Evolutionary conservation across 2,797 vertebrate genomes (phyloP).

Genomic region (Amphiprion clarkii): DNA sequence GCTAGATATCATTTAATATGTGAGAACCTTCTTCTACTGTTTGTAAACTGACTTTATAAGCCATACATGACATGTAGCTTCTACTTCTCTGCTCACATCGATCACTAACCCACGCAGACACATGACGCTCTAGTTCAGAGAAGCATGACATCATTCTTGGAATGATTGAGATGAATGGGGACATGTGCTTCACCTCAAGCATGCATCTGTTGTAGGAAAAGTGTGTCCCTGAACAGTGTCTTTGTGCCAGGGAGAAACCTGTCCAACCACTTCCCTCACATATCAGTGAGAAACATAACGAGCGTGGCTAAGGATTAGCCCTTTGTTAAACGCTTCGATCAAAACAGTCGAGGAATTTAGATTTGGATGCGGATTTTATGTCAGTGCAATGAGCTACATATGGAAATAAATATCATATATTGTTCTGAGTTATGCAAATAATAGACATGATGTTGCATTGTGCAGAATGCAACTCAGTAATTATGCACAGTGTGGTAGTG

Average conservation of each 20-base stretch:
- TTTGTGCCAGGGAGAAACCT: slow-evolving; percentile 56
- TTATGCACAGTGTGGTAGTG: slow-evolving; percentile 8
- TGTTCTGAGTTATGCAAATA: slow-evolving; percentile 9
- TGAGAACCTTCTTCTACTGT: neutral
- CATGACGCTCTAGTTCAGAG: slow-evolving; percentile 16
- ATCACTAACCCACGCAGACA: neutral
- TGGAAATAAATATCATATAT: neutral
- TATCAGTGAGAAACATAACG: slow-evolving; percentile 44
- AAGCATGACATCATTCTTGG: slow-evolving; percentile 39
- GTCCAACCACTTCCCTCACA: slow-evolving; percentile 49
- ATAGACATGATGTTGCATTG: slow-evolving; percentile 3
- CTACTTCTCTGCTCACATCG: neutral
- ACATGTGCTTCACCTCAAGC: slow-evolving; percentile 4
- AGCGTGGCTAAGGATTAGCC: slow-evolving; percentile 32
- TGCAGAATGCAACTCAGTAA: slow-evolving; percentile 2
- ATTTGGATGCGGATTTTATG: slow-evolving; percentile 15
- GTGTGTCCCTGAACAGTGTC: slow-evolving; percentile 30
- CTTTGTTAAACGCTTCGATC: slow-evolving; percentile 37
- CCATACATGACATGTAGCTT: neutral
- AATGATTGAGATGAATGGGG: slow-evolving; percentile 35
- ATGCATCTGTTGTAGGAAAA: slow-evolving; percentile 15
- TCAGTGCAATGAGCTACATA: neutral
- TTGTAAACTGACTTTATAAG: neutral
- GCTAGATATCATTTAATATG: neutral
- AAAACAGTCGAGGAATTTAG: slow-evolving; percentile 40